Conservation (phyloP, 2,888 invertebrate genomes). For the Mamestra brassicae region DNA sequence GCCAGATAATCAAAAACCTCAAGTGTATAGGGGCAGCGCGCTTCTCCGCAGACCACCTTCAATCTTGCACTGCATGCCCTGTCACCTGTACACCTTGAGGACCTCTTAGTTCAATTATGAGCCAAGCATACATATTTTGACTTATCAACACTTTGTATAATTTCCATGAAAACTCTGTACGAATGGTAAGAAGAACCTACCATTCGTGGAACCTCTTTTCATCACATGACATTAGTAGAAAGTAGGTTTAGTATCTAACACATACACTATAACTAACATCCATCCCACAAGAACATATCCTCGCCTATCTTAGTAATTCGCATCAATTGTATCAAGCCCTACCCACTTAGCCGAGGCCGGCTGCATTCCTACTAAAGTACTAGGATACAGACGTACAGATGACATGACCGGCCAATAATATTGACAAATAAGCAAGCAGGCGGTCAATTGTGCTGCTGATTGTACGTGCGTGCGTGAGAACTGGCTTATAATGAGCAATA, state of each 20-base stretch:
- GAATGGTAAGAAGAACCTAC: neutral
- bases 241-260: neutral
- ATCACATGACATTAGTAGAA: neutral
- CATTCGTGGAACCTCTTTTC: neutral
- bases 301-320: neutral
- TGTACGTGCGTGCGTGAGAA: constrained; percentile 68
- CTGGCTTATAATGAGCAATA: constrained; percentile 63
- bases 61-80: too few species aligned
- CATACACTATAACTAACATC: neutral
- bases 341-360: constrained; percentile 17
- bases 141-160: too few species aligned
- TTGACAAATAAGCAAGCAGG: constrained; percentile 61
- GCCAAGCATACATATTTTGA: too few species aligned
- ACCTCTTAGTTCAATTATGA: too few species aligned
- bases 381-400: constrained; percentile 11
- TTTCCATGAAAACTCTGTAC: neutral
- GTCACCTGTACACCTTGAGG: too few species aligned
- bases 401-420: constrained; percentile 41
- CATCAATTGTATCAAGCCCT: constrained; percentile 46
- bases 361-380: constrained; percentile 48
- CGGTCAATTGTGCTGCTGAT: constrained; percentile 61
- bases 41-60: too few species aligned
- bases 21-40: too few species aligned
- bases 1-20: neutral
- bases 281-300: neutral